Evolutionary conservation across 2,113 vertebrate species (phyloP), one percentile per base, ranked within the genome.

Genomic region (Anarhynchus alexandrinus): DNA sequence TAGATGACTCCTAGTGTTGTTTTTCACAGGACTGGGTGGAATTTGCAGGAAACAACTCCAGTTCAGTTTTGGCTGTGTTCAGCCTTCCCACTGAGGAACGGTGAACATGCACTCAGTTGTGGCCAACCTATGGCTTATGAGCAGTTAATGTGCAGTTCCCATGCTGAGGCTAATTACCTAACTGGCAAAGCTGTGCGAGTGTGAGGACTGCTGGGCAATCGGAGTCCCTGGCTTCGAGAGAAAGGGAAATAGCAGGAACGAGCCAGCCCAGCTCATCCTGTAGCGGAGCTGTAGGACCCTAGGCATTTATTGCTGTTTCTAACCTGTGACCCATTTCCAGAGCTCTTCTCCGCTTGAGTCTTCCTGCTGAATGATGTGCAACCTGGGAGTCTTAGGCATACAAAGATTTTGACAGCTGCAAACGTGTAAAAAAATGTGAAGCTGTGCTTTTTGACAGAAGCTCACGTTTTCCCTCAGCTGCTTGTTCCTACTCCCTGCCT

Each of bases 291-390:
- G 5, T 29, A 45, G 79, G 36, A 69, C 55, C 19, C 57, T 38
- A 12, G 64, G 64, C 45, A 66, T 66, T 97, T 88, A 74, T n/a
- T 84, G 81, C 62, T 32, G 17, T 81, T 94, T 76, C 57, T 91
- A 85, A 76, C 57, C 83, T 59, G 15, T 71, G 42, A 82, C 57
- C 65, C n/a, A 34, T 91, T 93, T 90, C 72, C 73, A 91, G 73
- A 91, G n/a, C 55, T 87, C 20, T 43, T 47, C 43, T 78, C 45
- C 4, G 5, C 81, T 91, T 4, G 32, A 77, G 36, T 64, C 65
- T 89, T 78, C 32, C 1, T 57, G n/a, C 29, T 71, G 81, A 84
- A 40, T 36, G 59, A 79, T 34, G 40, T 29, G 47, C 40, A 64
- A 84, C 34, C 51, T 36, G 32, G 4, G 65, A 58, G 13, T 43